Percentiles rank a stretch among this genome's conserved stretches.
These are phyloP conservation scores for Poecilia velifera DNA, from an alignment of 2,797 vertebrate species.

Conservation along the genomic window DNA sequence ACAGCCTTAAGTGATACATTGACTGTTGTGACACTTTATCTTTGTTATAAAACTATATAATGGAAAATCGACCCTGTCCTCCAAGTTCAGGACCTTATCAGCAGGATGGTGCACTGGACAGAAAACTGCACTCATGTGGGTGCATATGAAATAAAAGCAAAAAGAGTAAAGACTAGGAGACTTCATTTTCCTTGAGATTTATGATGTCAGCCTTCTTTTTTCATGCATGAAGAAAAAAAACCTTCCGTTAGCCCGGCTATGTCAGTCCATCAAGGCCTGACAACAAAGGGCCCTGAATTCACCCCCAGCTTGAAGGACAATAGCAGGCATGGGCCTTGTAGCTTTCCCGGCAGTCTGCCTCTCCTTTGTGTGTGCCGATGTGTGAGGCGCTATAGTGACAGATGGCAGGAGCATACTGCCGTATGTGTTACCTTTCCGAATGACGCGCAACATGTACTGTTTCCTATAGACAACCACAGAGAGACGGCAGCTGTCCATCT, in stretches of 20 bases:
- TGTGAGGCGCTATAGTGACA: slow-evolving; percentile 83
- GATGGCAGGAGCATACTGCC: slow-evolving; percentile 88
- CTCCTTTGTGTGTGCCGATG: slow-evolving; percentile 79
- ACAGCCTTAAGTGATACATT: slow-evolving; percentile 68
- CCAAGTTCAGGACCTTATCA: slow-evolving; percentile 63
- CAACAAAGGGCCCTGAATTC: slow-evolving; percentile 67
- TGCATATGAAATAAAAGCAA: slow-evolving; percentile 18
- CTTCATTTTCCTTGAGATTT: slow-evolving; percentile 19
- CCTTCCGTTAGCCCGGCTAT: slow-evolving; percentile 33
- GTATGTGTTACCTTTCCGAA: slow-evolving; percentile 90
- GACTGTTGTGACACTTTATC: slow-evolving; percentile 78
- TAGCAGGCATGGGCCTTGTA: slow-evolving; percentile 66
- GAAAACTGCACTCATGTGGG: slow-evolving; percentile 23
- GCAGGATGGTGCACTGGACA: slow-evolving; percentile 40
- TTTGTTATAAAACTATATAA: slow-evolving; percentile 81
- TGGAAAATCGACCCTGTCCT: slow-evolving; percentile 77
- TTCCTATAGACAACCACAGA: slow-evolving; percentile 84
- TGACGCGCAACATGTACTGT: slow-evolving; percentile 89
- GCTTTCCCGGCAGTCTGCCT: slow-evolving; percentile 66
- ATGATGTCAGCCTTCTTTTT: slow-evolving; percentile 9
- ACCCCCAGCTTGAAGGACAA: slow-evolving; percentile 75
- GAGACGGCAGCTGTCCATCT: slow-evolving; percentile 88
- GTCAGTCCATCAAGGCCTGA: slow-evolving; percentile 36
- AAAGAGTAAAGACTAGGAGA: not conserved
- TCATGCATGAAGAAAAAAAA: slow-evolving; percentile 47